A percentile compares a stretch with the other conserved stretches of the same genome.
These are phyloP conservation scores for Cryptoleucopteryx plumbea DNA, from an alignment of 2,113 vertebrate genomes.

Conservation along the genomic window DNA sequence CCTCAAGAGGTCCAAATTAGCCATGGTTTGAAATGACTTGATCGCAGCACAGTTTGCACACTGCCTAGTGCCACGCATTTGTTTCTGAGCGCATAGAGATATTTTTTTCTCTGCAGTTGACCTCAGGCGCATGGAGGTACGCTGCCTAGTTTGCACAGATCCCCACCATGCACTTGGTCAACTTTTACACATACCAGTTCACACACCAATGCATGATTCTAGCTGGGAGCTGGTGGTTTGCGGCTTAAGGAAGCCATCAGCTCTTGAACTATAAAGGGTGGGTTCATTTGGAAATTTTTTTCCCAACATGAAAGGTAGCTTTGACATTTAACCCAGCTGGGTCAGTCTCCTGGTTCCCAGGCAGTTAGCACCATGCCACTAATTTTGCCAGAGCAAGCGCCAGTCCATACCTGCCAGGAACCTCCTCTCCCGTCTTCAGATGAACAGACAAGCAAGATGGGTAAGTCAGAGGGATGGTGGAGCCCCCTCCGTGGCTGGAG, in stretches of 20 bases:
- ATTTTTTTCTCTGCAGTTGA: not conserved
- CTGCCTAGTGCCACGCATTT: not conserved
- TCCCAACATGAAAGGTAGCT: not conserved
- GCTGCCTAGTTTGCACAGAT: not conserved
- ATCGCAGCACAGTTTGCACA: not conserved
- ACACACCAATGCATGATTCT: fast-evolving
- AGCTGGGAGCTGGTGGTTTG: not conserved
- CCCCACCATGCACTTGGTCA: not conserved
- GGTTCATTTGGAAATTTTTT: not conserved
- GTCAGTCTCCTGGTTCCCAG: not conserved
- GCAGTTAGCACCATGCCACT: not conserved
- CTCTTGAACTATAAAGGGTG: not conserved
- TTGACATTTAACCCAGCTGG: not conserved
- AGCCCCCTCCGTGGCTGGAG: not conserved
- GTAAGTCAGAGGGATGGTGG: not conserved
- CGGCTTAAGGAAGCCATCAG: not conserved
- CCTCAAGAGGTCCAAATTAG: not conserved
- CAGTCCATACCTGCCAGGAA: not conserved
- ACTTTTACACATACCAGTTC: not conserved
- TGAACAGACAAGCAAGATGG: not conserved
- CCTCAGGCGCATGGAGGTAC: not conserved
- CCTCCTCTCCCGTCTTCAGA: not conserved
- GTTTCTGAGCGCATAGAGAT: not conserved
- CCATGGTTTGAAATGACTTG: not conserved
- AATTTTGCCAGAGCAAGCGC: not conserved